Evolutionary conservation across 2,888 invertebrate species (phyloP), one percentile per base, ranked within the genome.

Genomic region (Thereva nobilitata): DNA sequence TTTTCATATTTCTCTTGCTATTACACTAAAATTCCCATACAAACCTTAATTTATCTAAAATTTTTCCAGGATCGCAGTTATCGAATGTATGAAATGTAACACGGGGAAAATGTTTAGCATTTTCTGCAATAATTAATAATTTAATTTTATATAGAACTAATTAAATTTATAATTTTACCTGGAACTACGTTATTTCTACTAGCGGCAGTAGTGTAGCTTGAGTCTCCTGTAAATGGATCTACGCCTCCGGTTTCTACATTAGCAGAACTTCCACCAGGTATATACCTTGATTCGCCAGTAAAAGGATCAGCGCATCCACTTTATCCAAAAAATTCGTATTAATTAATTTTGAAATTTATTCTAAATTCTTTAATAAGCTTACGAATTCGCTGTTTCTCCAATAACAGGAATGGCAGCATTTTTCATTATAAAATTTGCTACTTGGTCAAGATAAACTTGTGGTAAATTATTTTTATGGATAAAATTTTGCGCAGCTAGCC

Each of bases 401-500:
- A 71, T 57, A 1, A 70, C 57, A 9, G 72, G 49, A 0, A 65
- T 66, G 56, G 70, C 55, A 0, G 92, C 89, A 79, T 96, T 96
- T 70, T 87, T 90, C 3, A 93, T 83, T 68, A 97, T 95, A 78
- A 96, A 97, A 80, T 95, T 92, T 5, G 95, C 95, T 34, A 97
- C 92, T 84, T 91, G 90, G 74, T 97, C 95, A 71, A 97, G 84
- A 81, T 92, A 96, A 55, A 86, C 85, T 79, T 94, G 92, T 67
- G 92, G 92, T 70, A 98, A 83, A 73, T 88, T 84, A 78, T 98
- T 86, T 74, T 88, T 88, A 74, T 93, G 88, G 70, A 97, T 90
- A 78, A 98, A 98, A 38, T 86, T 84, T 78, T 97, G 94, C 0
- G 98, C 97, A 0, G 91, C 92, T 61, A 86, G 84, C 90, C 95